These are phyloP conservation scores for Dione juno DNA, from an alignment of 2,888 invertebrate genomes.

Conservation along the genomic window DNA sequence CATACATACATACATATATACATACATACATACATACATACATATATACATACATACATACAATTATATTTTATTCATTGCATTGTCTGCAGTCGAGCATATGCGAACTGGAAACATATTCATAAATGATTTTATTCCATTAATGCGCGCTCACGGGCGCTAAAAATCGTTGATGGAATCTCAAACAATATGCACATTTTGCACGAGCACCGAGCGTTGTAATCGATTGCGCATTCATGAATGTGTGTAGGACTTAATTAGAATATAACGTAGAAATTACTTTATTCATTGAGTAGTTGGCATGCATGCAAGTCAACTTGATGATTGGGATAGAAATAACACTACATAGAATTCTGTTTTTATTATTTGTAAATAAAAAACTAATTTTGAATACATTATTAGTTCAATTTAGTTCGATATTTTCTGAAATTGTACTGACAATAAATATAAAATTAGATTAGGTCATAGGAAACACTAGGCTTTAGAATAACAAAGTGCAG, in stretches of 20 bases:
- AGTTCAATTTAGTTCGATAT: no score
- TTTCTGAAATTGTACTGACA: no score
- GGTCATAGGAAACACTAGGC: conserved; percentile 20
- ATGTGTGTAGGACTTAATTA: conserved; percentile 6
- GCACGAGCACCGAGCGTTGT: background rate
- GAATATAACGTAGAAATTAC: background rate
- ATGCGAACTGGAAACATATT: conserved; percentile 56
- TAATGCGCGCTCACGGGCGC: conserved; percentile 72
- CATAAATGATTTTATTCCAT: conserved; percentile 65
- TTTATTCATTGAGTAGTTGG: background rate
- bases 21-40: background rate
- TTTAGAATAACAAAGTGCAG: conserved; percentile 19
- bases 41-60: background rate
- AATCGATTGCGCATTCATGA: conserved; percentile 13
- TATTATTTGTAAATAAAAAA: no score
- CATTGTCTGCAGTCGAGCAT: conserved; percentile 19
- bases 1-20: background rate
- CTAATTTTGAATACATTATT: no score
- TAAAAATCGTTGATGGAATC: conserved; percentile 56
- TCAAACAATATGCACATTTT: conserved; percentile 37
- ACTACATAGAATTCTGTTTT: no score
- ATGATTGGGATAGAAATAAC: no score
- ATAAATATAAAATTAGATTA: conserved; percentile 23
- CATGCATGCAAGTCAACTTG: background rate
- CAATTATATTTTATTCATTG: conserved; percentile 1